Percentiles rank a stretch among this genome's conserved stretches.
phyloP scores from a whole-genome alignment of 2,797 vertebrate genomes.

The Pachyuromys duprasi region DNA sequence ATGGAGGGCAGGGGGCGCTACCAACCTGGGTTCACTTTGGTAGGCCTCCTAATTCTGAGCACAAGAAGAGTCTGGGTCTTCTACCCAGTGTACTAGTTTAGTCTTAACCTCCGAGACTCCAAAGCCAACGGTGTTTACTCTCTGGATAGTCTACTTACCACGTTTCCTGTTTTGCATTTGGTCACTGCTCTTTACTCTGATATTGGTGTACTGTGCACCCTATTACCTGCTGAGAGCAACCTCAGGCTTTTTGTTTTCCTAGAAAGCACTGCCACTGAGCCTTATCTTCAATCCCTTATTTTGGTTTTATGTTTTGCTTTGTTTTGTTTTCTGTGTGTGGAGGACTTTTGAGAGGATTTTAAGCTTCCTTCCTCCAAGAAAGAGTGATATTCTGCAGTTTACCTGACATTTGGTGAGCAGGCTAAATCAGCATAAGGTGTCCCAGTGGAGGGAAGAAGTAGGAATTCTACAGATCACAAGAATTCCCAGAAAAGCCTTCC shows the following conservation, averaged over 20 bases:
- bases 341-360: neutral
- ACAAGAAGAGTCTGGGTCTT: neutral
- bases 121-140: neutral
- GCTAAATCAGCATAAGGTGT: neutral
- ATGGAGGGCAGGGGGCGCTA: slow-evolving; percentile 55
- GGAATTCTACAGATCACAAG: neutral
- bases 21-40: slow-evolving; percentile 30
- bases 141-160: neutral
- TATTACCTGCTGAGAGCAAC: neutral
- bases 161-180: slow-evolving; percentile 5
- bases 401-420: neutral
- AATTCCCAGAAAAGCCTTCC: neutral
- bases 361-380: neutral
- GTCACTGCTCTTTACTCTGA: neutral
- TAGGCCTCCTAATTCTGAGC: neutral
- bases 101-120: no score
- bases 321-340: neutral
- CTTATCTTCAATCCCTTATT: neutral
- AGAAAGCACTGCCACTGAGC: neutral
- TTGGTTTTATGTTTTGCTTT: neutral
- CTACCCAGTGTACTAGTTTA: no score
- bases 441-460: neutral
- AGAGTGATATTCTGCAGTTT: neutral
- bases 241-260: neutral
- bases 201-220: neutral